Percentiles rank a stretch among this genome's conserved stretches.
Conservation (phyloP, 1,140 invertebrate genomes). For the Oscheius sp. region DNA sequence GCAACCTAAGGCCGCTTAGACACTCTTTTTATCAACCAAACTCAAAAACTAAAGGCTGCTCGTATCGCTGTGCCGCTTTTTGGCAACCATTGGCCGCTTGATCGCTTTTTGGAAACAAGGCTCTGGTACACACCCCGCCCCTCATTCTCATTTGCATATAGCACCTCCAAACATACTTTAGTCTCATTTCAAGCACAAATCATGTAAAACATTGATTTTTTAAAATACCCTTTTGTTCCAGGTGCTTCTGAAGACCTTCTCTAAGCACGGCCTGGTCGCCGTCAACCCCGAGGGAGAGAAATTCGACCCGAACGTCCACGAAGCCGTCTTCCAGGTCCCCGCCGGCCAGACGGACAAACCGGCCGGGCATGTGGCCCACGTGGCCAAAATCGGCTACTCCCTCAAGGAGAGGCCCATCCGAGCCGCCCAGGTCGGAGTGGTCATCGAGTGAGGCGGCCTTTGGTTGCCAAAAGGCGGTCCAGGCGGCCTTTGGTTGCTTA, state of each 20-base stretch:
- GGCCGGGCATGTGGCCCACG: conserved; percentile 80
- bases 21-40: too few species aligned
- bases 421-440: conserved; percentile 92
- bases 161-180: too few species aligned
- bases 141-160: too few species aligned
- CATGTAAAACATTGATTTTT: neutral
- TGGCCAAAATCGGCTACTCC: conserved; percentile 92
- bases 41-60: too few species aligned
- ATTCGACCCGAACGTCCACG: conserved; percentile 93
- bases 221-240: conserved; percentile 1
- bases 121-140: too few species aligned
- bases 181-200: too few species aligned
- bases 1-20: too few species aligned
- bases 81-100: too few species aligned
- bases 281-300: conserved; percentile 85
- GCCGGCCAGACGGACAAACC: conserved; percentile 60
- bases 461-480: too few species aligned
- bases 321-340: conserved; percentile 85
- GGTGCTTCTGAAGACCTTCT: conserved; percentile 77
- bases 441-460: conserved; percentile 8
- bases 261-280: conserved; percentile 78
- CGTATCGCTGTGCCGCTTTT: too few species aligned
- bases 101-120: too few species aligned
- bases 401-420: conserved; percentile 86
- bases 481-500: too few species aligned